Evolutionary conservation across 1,140 invertebrate species (phyloP).

Genomic region (Neodiprion fabricii): DNA sequence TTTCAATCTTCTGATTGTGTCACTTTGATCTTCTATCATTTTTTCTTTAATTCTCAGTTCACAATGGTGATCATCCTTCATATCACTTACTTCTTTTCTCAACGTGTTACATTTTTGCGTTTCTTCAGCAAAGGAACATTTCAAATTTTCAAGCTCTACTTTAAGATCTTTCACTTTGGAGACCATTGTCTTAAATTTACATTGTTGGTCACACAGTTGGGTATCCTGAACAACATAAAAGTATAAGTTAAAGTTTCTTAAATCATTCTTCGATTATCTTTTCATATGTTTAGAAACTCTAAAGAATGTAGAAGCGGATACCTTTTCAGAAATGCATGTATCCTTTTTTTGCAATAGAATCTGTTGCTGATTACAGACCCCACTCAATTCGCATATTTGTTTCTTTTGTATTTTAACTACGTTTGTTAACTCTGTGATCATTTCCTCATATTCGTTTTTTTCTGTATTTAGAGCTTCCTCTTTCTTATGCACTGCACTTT

Average conservation of each 20-base stretch:
- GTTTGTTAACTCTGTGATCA: slow-evolving; percentile 33
- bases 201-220: slow-evolving; percentile 26
- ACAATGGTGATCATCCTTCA: slow-evolving; percentile 37
- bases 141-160: slow-evolving; percentile 33
- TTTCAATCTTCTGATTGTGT: slow-evolving; percentile 43
- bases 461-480: slow-evolving; percentile 29
- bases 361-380: slow-evolving; percentile 34
- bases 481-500: slow-evolving; percentile 27
- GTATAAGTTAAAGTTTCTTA: slow-evolving; percentile 8
- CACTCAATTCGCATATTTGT: slow-evolving; percentile 35
- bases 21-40: slow-evolving; percentile 40
- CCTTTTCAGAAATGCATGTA: slow-evolving; percentile 29
- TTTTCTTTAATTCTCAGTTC: slow-evolving; percentile 44
- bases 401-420: slow-evolving; percentile 37
- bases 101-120: slow-evolving; percentile 28
- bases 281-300: not conserved
- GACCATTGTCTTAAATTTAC: slow-evolving; percentile 25
- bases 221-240: slow-evolving; percentile 28
- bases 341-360: slow-evolving; percentile 27
- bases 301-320: not conserved
- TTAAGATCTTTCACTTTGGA: slow-evolving; percentile 29
- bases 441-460: slow-evolving; percentile 32
- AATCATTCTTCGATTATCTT: slow-evolving; percentile 2
- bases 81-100: slow-evolving; percentile 33
- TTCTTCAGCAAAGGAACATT: slow-evolving; percentile 33